phyloP scores from a whole-genome alignment of 1,140 invertebrate species.

The Leptinotarsa lineolata region DNA sequence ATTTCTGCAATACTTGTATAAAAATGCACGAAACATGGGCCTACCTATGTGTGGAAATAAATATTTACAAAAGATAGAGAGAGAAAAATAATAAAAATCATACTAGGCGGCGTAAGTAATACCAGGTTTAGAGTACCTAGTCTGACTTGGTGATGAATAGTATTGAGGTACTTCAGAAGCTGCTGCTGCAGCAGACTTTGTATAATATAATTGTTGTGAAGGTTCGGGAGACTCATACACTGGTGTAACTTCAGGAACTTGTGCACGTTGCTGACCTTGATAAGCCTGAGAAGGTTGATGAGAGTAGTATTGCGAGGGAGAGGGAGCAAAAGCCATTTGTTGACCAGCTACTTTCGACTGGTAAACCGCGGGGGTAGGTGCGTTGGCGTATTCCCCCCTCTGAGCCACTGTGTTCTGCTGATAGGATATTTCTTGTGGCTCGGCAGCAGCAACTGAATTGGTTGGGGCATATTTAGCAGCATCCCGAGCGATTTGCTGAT shows the following conservation, averaged over 20 bases:
- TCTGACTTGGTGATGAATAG: conserved; percentile 7
- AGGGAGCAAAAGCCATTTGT: neutral
- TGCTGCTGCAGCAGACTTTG: neutral
- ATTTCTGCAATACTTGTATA: neutral
- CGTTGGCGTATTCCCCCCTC: neutral
- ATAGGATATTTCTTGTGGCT: conserved; percentile 8
- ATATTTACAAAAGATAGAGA: conserved; percentile 13
- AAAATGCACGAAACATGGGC: neutral
- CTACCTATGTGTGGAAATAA: neutral
- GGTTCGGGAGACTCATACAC: conserved; percentile 17
- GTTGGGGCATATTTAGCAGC: neutral
- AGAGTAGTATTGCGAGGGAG: conserved; percentile 19
- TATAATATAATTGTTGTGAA: conserved; percentile 6
- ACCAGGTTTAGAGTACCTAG: conserved; percentile 1
- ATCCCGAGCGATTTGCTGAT: conserved; percentile 15
- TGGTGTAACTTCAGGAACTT: neutral
- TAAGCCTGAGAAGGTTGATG: conserved; percentile 2
- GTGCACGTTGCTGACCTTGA: neutral
- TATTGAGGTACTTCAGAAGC: conserved; percentile 15
- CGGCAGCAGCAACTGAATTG: neutral
- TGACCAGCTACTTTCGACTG: conserved; percentile 11
- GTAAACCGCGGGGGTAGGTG: conserved; percentile 10
- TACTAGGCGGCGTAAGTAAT: neutral
- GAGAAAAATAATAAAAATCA: neutral
- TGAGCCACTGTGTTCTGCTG: neutral